A percentile compares a stretch with the other conserved stretches of the same genome.
Evolutionary conservation across 2,888 invertebrate genomes (phyloP).

Genomic region (Hypsopygia costalis): DNA sequence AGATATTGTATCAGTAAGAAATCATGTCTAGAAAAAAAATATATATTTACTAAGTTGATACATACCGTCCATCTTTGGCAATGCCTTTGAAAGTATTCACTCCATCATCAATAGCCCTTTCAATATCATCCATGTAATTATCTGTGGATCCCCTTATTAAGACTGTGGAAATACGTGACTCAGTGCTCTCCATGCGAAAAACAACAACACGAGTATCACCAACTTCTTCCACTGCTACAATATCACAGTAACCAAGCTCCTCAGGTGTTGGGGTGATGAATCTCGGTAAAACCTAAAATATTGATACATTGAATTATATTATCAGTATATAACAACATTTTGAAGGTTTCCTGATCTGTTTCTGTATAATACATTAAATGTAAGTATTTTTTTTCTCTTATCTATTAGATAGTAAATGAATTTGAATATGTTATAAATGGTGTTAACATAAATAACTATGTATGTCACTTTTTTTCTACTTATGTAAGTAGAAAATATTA

Average conservation of each 20-base stretch:
- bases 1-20: too few species aligned
- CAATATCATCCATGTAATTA: constrained; percentile 99
- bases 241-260: constrained; percentile 95
- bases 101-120: constrained; percentile 98
- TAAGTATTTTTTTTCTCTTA: too few species aligned
- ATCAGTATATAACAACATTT: too few species aligned
- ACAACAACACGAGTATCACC: constrained; percentile 97
- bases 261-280: constrained; percentile 90
- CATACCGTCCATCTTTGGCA: constrained; percentile 85
- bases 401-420: too few species aligned
- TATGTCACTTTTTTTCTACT: too few species aligned
- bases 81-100: constrained; percentile 98
- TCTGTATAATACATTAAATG: too few species aligned
- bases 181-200: constrained; percentile 92
- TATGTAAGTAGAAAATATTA: too few species aligned
- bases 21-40: too few species aligned
- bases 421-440: too few species aligned
- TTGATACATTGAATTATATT: too few species aligned
- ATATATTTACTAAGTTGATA: constrained; percentile 9
- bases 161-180: constrained; percentile 95
- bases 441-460: too few species aligned
- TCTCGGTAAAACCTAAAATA: constrained; percentile 78
- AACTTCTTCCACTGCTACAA: constrained; percentile 94
- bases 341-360: too few species aligned
- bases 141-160: constrained; percentile 98